Evolutionary conservation across 2,113 vertebrate genomes (phyloP).

Genomic region (Anolis sagrei): DNA sequence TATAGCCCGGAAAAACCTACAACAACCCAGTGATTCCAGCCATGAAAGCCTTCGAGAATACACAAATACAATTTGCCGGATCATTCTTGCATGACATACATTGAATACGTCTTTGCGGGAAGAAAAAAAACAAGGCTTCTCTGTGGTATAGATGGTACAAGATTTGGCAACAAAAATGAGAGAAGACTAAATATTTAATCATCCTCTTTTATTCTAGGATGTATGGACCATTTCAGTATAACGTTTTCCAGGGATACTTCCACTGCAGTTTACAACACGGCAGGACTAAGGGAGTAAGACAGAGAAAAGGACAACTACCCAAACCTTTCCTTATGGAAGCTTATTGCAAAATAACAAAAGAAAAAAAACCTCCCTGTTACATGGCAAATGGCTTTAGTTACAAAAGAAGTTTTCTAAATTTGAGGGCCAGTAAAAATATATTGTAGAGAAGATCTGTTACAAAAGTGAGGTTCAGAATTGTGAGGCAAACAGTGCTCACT

Average conservation of each 20-base stretch:
- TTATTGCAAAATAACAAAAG: conserved; percentile 66
- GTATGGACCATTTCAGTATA: conserved; percentile 16
- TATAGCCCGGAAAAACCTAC: too few relatives aligned
- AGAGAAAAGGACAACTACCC: conserved; percentile 32
- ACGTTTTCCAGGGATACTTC: conserved; percentile 20
- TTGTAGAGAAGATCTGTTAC: conserved; percentile 72
- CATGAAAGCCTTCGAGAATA: too few relatives aligned
- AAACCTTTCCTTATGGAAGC: conserved; percentile 76
- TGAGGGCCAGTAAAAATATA: conserved; percentile 81
- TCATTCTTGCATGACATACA: background rate
- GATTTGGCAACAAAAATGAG: background rate
- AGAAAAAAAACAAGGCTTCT: background rate
- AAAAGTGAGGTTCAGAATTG: conserved; percentile 80
- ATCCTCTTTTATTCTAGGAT: conserved; percentile 46
- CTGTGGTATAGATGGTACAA: background rate
- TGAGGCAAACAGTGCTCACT: conserved; percentile 78
- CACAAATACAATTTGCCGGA: background rate
- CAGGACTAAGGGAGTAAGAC: conserved; percentile 23
- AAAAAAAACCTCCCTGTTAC: conserved; percentile 23
- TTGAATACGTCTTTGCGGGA: background rate
- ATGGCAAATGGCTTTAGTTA: conserved; percentile 75
- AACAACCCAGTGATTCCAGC: too few relatives aligned
- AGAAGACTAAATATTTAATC: conserved; percentile 23
- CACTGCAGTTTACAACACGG: background rate
- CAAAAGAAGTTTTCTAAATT: conserved; percentile 66